Percentiles rank a stretch among this genome's conserved stretches.
Conservation (phyloP, 2,888 invertebrate genomes). For the Auanema sp. region DNA sequence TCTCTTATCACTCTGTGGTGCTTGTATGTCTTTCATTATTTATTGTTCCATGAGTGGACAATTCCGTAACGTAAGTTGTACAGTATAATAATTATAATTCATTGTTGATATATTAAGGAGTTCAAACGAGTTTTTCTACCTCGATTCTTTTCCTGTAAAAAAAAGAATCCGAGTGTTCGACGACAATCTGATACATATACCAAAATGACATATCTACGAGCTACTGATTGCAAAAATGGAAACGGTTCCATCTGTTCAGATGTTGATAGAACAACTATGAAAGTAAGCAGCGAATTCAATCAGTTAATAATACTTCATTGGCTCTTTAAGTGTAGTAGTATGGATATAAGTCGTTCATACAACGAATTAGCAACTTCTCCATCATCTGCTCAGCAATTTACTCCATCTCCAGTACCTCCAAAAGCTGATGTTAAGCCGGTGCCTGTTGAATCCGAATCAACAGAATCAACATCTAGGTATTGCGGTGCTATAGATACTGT, state of each 20-base stretch:
- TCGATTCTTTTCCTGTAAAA: slow-evolving; percentile 28
- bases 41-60: slow-evolving; percentile 69
- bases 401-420: no score
- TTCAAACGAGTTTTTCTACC: slow-evolving; percentile 62
- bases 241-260: slow-evolving; percentile 6
- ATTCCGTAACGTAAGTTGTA: slow-evolving; percentile 64
- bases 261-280: slow-evolving; percentile 19
- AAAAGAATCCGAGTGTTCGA: slow-evolving; percentile 24
- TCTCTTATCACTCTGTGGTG: slow-evolving; percentile 67
- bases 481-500: no score
- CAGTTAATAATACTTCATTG: no score
- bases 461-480: no score
- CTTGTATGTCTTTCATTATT: slow-evolving; percentile 68
- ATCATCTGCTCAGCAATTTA: no score
- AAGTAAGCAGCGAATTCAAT: neutral
- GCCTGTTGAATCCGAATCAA: no score
- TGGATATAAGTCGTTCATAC: no score
- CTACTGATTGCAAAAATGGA: slow-evolving; percentile 12
- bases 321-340: no score
- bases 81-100: neutral
- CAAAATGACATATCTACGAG: slow-evolving; percentile 34
- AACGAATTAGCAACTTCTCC: no score
- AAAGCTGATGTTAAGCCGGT: no score
- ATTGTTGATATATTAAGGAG: slow-evolving; percentile 44
- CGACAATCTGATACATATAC: slow-evolving; percentile 48